Base-by-base conservation (phyloP, 2,888 invertebrate genomes). In the Hyalella azteca region DNA sequence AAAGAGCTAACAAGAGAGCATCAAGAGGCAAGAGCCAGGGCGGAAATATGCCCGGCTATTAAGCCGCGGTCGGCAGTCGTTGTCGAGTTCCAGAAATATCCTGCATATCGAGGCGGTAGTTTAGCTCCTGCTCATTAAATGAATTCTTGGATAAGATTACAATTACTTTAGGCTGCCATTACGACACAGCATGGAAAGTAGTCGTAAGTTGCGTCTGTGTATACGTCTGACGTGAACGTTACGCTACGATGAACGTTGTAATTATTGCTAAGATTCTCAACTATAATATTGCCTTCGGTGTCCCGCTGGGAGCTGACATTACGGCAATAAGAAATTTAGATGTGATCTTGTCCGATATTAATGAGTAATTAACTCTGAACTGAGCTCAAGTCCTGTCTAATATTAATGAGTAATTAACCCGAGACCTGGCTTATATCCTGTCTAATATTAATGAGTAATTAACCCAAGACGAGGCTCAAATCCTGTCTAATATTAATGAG, bases 101-200 rank as follows among this genome's bases (percentile, higher is more conserved):
- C 54, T 54, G 29, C 54, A 54, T 54, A 54, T 54, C 54, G 29
- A 26, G 54, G 54, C 54, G 22, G 54, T 22, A 54, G 54, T 54
- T 54, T 54, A 29, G 54, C 22, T 29, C 26, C 54, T 54, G 26
- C 54, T 54, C 54, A 54, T 54, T 54, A 54, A 54, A 54, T 54
- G 54, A 54, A 54, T 54, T 54, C 54, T 29, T 54, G 54, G 54
- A 54, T 54, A 54, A 54, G 54, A 54, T 54, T 54, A 54, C 54
- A 54, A 54, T 54, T 54, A 54, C 54, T 54, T 54, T 54, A 29
- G 54, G 22, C 54, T 54, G 54, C 54, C 54, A 54, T 54, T 54
- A 54, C 54, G 54, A 54, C 54, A 26, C 54, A 54, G 54, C 54
- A 54, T 54, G 54, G 54, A 54, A 54, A 54, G 54, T 4, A 54